Conservation (phyloP, 2,113 vertebrate genomes). For the Oryzias woworae region DNA sequence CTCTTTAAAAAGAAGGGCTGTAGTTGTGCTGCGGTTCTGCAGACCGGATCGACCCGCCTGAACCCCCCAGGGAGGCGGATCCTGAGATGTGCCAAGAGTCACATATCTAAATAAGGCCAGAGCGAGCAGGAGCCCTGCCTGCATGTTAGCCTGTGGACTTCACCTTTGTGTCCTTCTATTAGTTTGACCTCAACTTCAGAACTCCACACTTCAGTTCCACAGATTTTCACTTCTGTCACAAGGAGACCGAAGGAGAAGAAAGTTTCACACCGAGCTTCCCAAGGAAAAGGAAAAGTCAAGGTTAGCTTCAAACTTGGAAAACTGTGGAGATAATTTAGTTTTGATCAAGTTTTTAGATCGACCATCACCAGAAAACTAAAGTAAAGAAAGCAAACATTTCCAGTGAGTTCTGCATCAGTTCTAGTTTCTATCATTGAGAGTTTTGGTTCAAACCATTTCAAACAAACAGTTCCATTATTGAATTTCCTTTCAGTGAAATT, state of each 20-base stretch:
- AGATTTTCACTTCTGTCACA: slow-evolving; percentile 71
- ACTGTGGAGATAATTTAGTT: not conserved
- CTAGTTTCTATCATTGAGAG: not conserved
- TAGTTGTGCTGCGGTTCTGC: slow-evolving; percentile 68
- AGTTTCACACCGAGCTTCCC: not conserved
- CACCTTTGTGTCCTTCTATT: slow-evolving; percentile 64
- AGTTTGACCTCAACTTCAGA: slow-evolving; percentile 73
- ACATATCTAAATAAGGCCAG: slow-evolving; percentile 69
- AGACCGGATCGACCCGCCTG: slow-evolving; percentile 44
- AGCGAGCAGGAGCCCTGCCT: slow-evolving; percentile 12
- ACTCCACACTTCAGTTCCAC: slow-evolving; percentile 69
- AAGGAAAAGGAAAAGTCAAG: slow-evolving; percentile 28
- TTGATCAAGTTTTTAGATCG: no score
- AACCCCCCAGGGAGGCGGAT: slow-evolving; percentile 40
- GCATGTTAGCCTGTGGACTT: slow-evolving; percentile 65
- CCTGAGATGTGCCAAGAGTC: slow-evolving; percentile 59
- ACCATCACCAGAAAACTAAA: not conserved
- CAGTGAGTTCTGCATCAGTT: not conserved
- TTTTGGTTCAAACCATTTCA: no score
- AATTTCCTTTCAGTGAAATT: no score
- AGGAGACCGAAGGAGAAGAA: slow-evolving; percentile 35
- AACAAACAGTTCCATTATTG: no score
- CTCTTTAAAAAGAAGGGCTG: slow-evolving; percentile 68
- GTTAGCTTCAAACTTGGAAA: slow-evolving; percentile 9
- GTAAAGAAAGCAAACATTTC: not conserved